phyloP scores from a whole-genome alignment of 2,113 vertebrate species.

The Potamarius usumacintae region DNA sequence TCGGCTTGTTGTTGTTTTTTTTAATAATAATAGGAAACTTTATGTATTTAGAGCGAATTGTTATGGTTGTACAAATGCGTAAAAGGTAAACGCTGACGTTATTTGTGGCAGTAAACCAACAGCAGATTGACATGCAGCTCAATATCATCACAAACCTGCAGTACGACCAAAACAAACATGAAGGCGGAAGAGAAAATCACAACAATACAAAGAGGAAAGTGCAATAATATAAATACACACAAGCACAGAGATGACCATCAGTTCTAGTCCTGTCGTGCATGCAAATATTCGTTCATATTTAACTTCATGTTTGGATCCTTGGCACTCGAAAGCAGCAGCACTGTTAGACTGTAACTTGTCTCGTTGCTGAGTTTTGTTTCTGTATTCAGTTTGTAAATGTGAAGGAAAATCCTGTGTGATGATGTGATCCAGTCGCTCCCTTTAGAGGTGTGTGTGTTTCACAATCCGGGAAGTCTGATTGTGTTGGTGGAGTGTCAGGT shows the following conservation, averaged over 20 bases:
- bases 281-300: not conserved
- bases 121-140: not conserved
- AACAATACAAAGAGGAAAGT: not conserved
- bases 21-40: no score
- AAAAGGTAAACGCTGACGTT: no score
- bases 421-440: not conserved
- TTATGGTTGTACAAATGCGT: not conserved
- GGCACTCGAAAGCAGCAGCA: not conserved
- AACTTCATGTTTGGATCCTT: not conserved
- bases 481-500: not conserved
- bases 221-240: not conserved
- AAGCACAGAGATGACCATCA: not conserved
- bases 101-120: not conserved
- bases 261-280: not conserved
- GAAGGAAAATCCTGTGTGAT: not conserved
- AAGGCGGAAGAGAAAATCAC: not conserved
- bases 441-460: not conserved
- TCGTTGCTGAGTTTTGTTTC: not conserved
- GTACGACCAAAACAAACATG: not conserved
- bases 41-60: not conserved
- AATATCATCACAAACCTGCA: not conserved
- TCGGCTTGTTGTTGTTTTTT: not conserved
- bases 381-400: not conserved
- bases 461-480: not conserved
- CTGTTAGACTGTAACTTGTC: not conserved